Conservation (phyloP, 1,140 invertebrate genomes). For the Heliconius eleuchia region DNA sequence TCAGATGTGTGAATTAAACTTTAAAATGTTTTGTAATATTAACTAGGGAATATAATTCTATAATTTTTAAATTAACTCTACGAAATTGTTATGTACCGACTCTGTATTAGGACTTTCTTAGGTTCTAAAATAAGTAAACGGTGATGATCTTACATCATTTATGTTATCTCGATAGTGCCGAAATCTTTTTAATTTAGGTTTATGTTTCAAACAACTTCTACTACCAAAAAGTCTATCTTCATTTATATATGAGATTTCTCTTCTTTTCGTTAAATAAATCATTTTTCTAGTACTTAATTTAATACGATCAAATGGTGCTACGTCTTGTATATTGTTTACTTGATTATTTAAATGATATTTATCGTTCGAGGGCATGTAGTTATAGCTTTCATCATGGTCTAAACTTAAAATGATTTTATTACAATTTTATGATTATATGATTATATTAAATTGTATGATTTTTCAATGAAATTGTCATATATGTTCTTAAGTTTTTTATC, state of each 20-base stretch:
- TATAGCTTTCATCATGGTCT: background rate
- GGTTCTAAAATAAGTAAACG: background rate
- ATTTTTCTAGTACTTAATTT: background rate
- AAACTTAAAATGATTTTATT: background rate
- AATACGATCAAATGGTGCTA: background rate
- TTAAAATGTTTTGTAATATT: no score
- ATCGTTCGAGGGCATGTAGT: background rate
- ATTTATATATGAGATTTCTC: background rate
- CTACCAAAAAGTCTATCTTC: background rate
- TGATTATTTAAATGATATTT: background rate
- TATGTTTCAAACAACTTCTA: background rate
- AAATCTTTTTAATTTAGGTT: background rate
- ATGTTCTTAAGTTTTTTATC: conserved; percentile 59
- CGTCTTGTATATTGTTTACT: background rate
- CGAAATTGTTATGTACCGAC: no score
- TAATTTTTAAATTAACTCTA: no score
- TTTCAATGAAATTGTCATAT: conserved; percentile 38
- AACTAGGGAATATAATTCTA: no score
- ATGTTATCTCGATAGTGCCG: background rate
- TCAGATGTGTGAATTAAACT: no score
- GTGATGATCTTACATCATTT: conserved; percentile 5
- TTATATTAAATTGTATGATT: background rate
- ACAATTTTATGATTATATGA: no score
- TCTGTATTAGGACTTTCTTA: background rate
- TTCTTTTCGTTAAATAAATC: background rate